These are phyloP conservation scores for Pygoscelis antarcticus DNA, from an alignment of 2,113 vertebrate species.

Conservation along the genomic window DNA sequence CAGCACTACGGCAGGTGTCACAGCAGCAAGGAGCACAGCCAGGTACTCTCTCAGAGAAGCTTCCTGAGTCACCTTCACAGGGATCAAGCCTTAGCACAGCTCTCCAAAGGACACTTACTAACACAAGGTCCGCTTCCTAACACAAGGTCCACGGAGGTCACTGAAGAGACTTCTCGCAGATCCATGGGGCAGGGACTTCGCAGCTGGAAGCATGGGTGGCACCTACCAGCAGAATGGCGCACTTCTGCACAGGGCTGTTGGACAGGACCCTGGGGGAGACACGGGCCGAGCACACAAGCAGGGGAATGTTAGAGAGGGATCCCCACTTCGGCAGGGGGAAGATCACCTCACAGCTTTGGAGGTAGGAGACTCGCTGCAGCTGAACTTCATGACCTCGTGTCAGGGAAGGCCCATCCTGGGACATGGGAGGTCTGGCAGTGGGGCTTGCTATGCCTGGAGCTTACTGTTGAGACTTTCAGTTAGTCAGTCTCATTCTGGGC, in stretches of 20 bases:
- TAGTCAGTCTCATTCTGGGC: neutral
- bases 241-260: neutral
- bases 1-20: neutral
- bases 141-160: neutral
- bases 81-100: neutral
- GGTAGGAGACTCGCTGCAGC: neutral
- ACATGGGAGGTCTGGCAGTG: neutral
- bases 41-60: neutral
- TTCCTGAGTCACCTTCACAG: neutral
- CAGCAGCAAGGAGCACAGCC: neutral
- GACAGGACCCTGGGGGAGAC: neutral
- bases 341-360: neutral
- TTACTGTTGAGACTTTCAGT: neutral
- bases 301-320: neutral
- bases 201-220: neutral
- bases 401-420: neutral
- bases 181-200: neutral
- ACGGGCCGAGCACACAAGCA: neutral
- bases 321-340: neutral
- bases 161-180: neutral
- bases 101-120: neutral
- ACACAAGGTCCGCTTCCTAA: neutral
- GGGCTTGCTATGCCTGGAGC: neutral
- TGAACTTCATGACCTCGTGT: neutral
- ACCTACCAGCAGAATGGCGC: rapidly evolving